Evolutionary conservation across 2,797 vertebrate species (phyloP).

Genomic region (Myripristis jacobus): DNA sequence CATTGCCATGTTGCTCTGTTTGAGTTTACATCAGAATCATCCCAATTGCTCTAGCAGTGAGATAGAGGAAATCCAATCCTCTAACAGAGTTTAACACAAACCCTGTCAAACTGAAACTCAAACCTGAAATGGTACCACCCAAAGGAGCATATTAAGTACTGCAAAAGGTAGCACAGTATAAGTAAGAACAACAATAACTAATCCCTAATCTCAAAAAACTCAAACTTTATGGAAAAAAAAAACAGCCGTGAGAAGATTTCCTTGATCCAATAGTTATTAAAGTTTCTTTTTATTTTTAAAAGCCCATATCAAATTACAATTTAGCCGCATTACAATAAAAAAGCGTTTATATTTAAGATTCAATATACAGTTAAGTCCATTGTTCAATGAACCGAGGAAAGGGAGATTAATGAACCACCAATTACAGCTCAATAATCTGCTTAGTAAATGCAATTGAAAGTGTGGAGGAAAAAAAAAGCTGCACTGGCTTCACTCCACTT

Average conservation of each 20-base stretch:
- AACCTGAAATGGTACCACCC: slow-evolving; percentile 7
- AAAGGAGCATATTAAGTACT: neutral
- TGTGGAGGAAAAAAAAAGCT: slow-evolving; percentile 9
- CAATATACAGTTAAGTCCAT: slow-evolving; percentile 2
- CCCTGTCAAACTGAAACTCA: slow-evolving; percentile 24
- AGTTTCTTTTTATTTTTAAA: neutral
- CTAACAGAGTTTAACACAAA: slow-evolving; percentile 5
- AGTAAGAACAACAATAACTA: slow-evolving; percentile 7
- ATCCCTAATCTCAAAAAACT: neutral
- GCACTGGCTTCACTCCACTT: slow-evolving; percentile 20
- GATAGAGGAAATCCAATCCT: slow-evolving; percentile 16
- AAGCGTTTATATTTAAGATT: neutral
- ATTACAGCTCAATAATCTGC: neutral
- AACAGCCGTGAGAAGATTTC: neutral
- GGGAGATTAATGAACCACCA: slow-evolving; percentile 24
- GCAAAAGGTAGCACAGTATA: slow-evolving; percentile 8
- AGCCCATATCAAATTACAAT: neutral
- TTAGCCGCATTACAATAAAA: too few species aligned
- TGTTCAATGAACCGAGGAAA: neutral
- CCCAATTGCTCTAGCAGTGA: neutral
- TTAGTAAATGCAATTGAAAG: neutral
- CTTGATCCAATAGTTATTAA: neutral
- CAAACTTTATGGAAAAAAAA: neutral
- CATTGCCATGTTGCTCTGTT: slow-evolving; percentile 3
- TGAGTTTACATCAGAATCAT: slow-evolving; percentile 14